Evolutionary conservation across 1,140 invertebrate genomes (phyloP).

Genomic region (Drosophila chauvacae): DNA sequence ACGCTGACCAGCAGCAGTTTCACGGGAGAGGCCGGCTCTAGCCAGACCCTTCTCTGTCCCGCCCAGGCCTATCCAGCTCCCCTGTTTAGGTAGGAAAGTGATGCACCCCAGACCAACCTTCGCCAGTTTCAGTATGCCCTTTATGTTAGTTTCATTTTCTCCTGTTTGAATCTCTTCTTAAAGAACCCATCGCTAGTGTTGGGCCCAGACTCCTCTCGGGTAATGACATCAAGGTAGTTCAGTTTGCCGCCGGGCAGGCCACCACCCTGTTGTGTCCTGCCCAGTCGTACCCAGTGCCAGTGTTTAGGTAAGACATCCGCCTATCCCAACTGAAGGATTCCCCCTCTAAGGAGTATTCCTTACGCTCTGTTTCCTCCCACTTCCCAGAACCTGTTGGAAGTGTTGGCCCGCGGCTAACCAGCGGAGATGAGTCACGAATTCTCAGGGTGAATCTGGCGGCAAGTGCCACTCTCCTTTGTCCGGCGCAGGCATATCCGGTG

Average conservation of each 20-base stretch:
- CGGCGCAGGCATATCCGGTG: slow-evolving; percentile 89
- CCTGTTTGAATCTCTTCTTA: slow-evolving; percentile 12
- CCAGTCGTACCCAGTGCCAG: slow-evolving; percentile 89
- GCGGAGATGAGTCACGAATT: slow-evolving; percentile 81
- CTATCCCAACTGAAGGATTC: slow-evolving; percentile 53
- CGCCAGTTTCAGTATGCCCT: slow-evolving; percentile 29
- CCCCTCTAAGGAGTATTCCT: background rate
- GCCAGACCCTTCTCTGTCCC: slow-evolving; percentile 88
- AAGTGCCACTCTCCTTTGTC: slow-evolving; percentile 87
- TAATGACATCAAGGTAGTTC: slow-evolving; percentile 86
- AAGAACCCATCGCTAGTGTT: slow-evolving; percentile 87
- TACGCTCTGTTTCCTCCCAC: too few species aligned
- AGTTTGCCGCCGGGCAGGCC: slow-evolving; percentile 87
- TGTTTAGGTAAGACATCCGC: slow-evolving; percentile 85
- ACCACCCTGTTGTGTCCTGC: slow-evolving; percentile 89
- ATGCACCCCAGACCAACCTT: slow-evolving; percentile 36
- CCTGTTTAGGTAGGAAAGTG: slow-evolving; percentile 87
- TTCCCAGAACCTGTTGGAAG: slow-evolving; percentile 89
- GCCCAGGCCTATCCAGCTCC: slow-evolving; percentile 90
- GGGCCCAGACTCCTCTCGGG: slow-evolving; percentile 86
- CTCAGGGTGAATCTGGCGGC: slow-evolving; percentile 55
- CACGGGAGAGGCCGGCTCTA: slow-evolving; percentile 85
- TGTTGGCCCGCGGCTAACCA: slow-evolving; percentile 87
- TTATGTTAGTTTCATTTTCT: background rate
- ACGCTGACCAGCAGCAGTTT: slow-evolving; percentile 88